A percentile compares a stretch with the other conserved stretches of the same genome.
These are phyloP conservation scores for Drosophila quinaria DNA, from an alignment of 2,888 invertebrate species.

Conservation along the genomic window DNA sequence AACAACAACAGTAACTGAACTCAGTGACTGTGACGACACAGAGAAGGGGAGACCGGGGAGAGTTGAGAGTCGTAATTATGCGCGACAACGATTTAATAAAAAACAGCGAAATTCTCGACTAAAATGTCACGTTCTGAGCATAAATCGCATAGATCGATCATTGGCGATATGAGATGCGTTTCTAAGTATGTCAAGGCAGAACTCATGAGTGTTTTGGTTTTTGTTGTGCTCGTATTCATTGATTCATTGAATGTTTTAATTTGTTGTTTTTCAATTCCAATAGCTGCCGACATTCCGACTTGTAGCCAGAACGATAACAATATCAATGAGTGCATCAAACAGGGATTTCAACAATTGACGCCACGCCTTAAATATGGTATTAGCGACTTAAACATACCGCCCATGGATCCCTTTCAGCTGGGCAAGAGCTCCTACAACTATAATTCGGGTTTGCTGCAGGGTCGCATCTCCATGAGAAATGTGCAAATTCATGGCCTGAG, in stretches of 20 bases:
- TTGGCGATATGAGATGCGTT: constrained; percentile 44
- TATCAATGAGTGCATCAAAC: constrained; percentile 87
- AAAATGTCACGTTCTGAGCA: constrained; percentile 73
- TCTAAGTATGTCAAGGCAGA: constrained; percentile 63
- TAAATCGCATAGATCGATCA: constrained; percentile 53
- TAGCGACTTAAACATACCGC: constrained; percentile 81
- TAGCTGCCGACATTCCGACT: constrained; percentile 86
- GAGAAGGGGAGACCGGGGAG: neutral
- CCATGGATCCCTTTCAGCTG: constrained; percentile 83
- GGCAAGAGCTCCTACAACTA: constrained; percentile 81
- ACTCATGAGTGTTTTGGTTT: constrained; percentile 12
- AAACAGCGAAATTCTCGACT: constrained; percentile 40
- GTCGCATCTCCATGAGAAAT: constrained; percentile 86
- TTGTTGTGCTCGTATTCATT: neutral
- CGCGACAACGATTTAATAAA: constrained; percentile 36
- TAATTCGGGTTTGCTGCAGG: constrained; percentile 78
- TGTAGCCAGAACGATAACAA: constrained; percentile 88
- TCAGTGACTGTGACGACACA: constrained; percentile 43
- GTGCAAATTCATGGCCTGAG: constrained; percentile 87
- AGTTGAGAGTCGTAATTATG: constrained; percentile 39
- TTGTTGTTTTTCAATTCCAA: constrained; percentile 7
- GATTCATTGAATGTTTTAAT: constrained; percentile 12
- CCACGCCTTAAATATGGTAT: constrained; percentile 83
- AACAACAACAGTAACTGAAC: constrained; percentile 42
- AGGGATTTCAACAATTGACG: constrained; percentile 87